These are phyloP conservation scores for Aphodius sticticus DNA, from an alignment of 2,888 invertebrate genomes.

Conservation along the genomic window DNA sequence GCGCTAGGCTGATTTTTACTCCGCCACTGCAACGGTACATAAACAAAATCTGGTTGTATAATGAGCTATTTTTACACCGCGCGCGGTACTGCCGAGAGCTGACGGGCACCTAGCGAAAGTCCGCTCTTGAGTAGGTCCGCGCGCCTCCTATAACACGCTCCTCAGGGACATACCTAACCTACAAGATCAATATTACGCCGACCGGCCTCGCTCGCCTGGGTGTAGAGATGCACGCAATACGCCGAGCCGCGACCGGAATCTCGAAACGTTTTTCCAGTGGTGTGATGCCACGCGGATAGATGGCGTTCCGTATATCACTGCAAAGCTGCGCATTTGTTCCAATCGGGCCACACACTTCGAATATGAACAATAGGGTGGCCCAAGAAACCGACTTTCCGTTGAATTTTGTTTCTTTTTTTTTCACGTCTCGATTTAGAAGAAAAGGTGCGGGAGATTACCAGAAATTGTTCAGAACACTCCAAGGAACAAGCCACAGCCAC, in stretches of 20 bases:
- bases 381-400: no score
- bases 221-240: background rate
- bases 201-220: constrained; percentile 17
- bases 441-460: no score
- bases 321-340: background rate
- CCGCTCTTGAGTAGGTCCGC: constrained; percentile 28
- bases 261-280: background rate
- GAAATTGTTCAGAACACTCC: no score
- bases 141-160: constrained; percentile 49
- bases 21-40: constrained; percentile 25
- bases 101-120: constrained; percentile 35
- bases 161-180: constrained; percentile 55
- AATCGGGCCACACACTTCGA: background rate
- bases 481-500: no score
- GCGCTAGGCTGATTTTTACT: constrained; percentile 26
- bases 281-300: constrained; percentile 13
- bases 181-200: constrained; percentile 55
- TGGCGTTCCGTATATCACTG: constrained; percentile 13
- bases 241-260: background rate
- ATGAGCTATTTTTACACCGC: constrained; percentile 32
- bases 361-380: background rate
- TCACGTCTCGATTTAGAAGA: no score
- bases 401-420: no score
- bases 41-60: constrained; percentile 32
- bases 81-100: constrained; percentile 19